Percentiles rank a stretch among this genome's conserved stretches.
Conservation (phyloP, 2,797 vertebrate genomes). For the Rhinogobio ventralis region DNA sequence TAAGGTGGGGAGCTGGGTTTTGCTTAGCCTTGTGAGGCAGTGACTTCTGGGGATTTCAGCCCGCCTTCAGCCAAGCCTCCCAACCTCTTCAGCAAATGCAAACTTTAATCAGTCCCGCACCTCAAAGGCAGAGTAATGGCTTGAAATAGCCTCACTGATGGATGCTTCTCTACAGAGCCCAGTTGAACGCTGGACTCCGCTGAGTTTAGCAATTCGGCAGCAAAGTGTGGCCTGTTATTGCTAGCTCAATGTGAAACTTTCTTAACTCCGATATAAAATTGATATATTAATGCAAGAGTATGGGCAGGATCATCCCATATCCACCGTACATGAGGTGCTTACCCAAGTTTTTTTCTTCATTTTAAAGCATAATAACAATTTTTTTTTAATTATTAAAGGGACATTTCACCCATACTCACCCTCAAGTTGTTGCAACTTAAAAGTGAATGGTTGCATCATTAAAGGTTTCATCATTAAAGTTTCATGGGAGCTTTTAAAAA, state of each 20-base stretch:
- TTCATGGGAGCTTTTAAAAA: not conserved
- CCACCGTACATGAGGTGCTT: not conserved
- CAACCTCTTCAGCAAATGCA: conserved; percentile 52
- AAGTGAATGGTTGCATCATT: not conserved
- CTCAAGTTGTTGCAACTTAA: not conserved
- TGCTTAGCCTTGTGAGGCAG: conserved; percentile 61
- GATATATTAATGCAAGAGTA: not conserved
- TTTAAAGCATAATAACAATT: not conserved
- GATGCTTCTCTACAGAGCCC: conserved; percentile 23
- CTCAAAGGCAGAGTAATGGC: conserved; percentile 61
- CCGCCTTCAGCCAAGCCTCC: conserved; percentile 62
- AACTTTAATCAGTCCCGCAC: conserved; percentile 64
- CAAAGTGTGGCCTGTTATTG: not conserved
- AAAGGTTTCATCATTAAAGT: not conserved
- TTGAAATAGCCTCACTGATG: conserved; percentile 37
- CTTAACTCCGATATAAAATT: not conserved
- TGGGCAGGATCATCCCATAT: not conserved
- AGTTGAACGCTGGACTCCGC: conserved; percentile 2
- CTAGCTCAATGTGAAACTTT: conserved; percentile 3
- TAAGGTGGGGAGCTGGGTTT: conserved; percentile 71
- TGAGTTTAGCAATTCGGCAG: conserved; percentile 18
- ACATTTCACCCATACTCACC: not conserved
- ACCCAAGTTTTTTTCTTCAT: not conserved
- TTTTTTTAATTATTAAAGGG: not conserved
- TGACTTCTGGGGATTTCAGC: conserved; percentile 64